Evolutionary conservation across 2,113 vertebrate species (phyloP), one percentile per base, ranked within the genome.

Genomic region (Phrynosoma platyrhinos): DNA sequence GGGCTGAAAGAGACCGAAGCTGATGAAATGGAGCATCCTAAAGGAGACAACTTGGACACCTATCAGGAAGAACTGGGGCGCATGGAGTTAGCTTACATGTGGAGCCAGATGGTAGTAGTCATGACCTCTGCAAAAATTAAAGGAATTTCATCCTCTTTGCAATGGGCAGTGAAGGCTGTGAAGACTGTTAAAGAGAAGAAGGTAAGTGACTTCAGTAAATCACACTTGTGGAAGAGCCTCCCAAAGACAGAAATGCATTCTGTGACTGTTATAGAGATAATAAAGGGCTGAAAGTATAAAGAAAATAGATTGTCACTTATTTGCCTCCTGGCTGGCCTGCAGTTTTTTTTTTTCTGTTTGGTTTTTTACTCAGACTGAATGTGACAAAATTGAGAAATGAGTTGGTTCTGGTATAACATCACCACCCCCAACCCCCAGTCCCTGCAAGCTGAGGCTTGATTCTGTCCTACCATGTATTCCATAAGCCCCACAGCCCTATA

Each of bases 41-140:
- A 77, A 77, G 30, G 62, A 64, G 5, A 27, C 18, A 36, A 69
- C 25, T 7, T 47, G 74, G 47, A 58, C 0, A 74, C 23, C 77
- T 87, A 30, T 90, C 90, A 80, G 82, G 89, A 93, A 82, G 92
- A 93, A 77, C 23, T 94, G 40, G 25, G 3, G 27, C 79, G 0
- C 83, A 69, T 94, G 13, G 12, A 91, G 58, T 90, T 36, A 27
- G 83, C 90, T 20, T 2, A 0, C 20, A 91, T 94, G 87, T 92
- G 87, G 79, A 92, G 71, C 30, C 85, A 1, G 77, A 91, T 52
- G 52, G 83, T 84, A 36, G 14, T 88, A 71, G 92, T 83, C 58
- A 64, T 84, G 84, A 88, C 23, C 0, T 80, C 83, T n/a, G 93
- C 94, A 82, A 68, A 89, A 82, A 91, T 93, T 69, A 91, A 93